Evolutionary conservation across 2,113 vertebrate genomes (phyloP), one percentile per base, ranked within the genome.

Genomic region (Atherinomorus stipes): DNA sequence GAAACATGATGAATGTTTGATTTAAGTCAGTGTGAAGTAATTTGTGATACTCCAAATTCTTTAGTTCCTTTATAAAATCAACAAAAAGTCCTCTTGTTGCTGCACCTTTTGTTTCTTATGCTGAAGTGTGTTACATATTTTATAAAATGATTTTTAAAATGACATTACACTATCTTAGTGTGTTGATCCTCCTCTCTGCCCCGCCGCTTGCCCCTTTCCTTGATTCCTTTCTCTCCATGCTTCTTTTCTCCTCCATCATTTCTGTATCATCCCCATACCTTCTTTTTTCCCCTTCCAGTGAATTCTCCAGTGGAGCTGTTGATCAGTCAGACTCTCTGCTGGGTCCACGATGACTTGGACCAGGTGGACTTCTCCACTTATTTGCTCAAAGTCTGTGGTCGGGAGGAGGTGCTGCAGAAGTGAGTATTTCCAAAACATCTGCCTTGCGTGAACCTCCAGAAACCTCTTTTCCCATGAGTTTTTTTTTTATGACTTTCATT

Each of bases 291-390:
- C 0, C 26, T 22, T 44, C 19, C 93, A 99, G 98, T 97, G 93
- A 98, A 95, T 87, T 99, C 98, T 83, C 96, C 97, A 31, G 96
- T 99, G 80, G 98, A 99, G 91, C 91, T 99, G 81, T 86, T 99
- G 76, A 97, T 99, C 90, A 97, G 98, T 93, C 98, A 99, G 91
- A 98, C 98, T 37, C 94, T 99, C 66, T 99, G 98, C 85, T 99
- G 98, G 97, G 96, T 96, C 28, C 98, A 99, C 7, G 98, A 99
- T 87, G 97, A 99, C 91, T 93, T 99, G 88, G 97, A 95, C 90
- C 94, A 96, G 91, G 95, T 99, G 80, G 96, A 99, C 87, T 96
- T 97, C 86, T 93, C 94, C 91, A 98, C 95, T 90, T 97, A 99
- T 81, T 90, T 99, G 91, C 94, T 99, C 78, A 99, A 98, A 94